Conservation (phyloP, 64 coral and sea anemone species). For the Porites lutea region DNA sequence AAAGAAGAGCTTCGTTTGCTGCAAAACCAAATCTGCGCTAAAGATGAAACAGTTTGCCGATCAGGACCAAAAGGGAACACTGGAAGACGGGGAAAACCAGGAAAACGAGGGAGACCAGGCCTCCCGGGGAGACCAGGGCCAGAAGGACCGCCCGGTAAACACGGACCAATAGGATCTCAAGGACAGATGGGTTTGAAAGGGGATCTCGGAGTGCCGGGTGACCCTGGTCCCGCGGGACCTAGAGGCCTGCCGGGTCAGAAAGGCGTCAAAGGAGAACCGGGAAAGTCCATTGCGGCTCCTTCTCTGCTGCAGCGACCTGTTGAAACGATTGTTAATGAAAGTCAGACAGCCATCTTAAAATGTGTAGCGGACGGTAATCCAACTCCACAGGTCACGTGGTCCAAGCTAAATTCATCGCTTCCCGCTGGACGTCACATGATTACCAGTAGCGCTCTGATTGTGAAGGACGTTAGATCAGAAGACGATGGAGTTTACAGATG, state of each 20-base stretch:
- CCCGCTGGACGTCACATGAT: background rate
- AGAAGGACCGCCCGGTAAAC: background rate
- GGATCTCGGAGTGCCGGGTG: slow-evolving; percentile 8
- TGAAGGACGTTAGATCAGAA: background rate
- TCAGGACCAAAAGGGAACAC: too few species aligned
- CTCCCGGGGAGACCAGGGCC: slow-evolving; percentile 35
- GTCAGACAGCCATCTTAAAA: slow-evolving; percentile 26
- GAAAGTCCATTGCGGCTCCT: slow-evolving; percentile 31
- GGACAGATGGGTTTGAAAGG: slow-evolving; percentile 34
- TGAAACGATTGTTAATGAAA: slow-evolving; percentile 28
- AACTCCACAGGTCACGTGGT: slow-evolving; percentile 40
- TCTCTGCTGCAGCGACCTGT: slow-evolving; percentile 23
- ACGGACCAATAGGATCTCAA: slow-evolving; percentile 43
- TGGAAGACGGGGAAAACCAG: background rate
- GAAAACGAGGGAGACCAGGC: slow-evolving; percentile 37
- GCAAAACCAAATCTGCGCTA: too few species aligned
- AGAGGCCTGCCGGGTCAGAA: slow-evolving; percentile 18
- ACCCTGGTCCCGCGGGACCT: slow-evolving; percentile 44
- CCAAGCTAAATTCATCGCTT: slow-evolving; percentile 26
- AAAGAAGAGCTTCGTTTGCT: too few species aligned
- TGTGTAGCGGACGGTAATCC: slow-evolving; percentile 64
- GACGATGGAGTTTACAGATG: slow-evolving; percentile 62
- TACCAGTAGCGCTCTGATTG: background rate
- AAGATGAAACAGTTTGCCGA: too few species aligned
- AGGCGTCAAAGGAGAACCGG: slow-evolving; percentile 42